Evolutionary conservation across 2,113 vertebrate genomes (phyloP).

Genomic region (Chaetura pelagica): DNA sequence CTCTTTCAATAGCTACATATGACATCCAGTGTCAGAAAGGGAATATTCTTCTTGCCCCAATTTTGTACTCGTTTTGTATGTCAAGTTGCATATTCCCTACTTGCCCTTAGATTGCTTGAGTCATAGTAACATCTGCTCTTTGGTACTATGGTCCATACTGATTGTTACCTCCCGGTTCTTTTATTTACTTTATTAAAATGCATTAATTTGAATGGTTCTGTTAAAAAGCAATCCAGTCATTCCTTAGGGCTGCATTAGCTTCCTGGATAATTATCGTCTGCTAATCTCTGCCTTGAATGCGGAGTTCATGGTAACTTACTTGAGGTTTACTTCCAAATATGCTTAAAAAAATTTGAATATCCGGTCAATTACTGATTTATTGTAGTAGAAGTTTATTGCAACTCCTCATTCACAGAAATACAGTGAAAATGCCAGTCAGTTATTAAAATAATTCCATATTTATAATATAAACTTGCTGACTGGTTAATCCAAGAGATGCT

Average conservation of each 20-base stretch:
- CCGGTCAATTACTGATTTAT: not conserved
- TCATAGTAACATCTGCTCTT: not conserved
- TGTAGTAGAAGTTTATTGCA: not conserved
- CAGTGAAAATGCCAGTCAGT: not conserved
- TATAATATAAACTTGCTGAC: not conserved
- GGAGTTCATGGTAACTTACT: not conserved
- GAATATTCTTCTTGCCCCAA: not conserved
- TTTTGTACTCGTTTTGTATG: not conserved
- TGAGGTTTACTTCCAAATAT: not conserved
- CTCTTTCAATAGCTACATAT: not conserved
- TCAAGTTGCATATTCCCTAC: not conserved
- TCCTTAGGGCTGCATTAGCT: not conserved
- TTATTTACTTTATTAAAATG: not conserved
- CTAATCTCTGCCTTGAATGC: not conserved
- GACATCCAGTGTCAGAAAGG: not conserved
- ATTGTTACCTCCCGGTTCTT: not conserved
- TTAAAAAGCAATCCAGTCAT: not conserved
- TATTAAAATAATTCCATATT: not conserved
- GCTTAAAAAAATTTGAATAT: slow-evolving; percentile 21
- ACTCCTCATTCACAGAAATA: not conserved
- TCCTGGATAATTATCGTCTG: not conserved
- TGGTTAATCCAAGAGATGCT: not conserved
- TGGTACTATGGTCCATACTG: not conserved
- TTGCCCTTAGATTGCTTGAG: not conserved
- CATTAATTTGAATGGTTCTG: not conserved